These are phyloP conservation scores for Grammomys surdaster DNA, from an alignment of 2,113 vertebrate species.

Conservation along the genomic window DNA sequence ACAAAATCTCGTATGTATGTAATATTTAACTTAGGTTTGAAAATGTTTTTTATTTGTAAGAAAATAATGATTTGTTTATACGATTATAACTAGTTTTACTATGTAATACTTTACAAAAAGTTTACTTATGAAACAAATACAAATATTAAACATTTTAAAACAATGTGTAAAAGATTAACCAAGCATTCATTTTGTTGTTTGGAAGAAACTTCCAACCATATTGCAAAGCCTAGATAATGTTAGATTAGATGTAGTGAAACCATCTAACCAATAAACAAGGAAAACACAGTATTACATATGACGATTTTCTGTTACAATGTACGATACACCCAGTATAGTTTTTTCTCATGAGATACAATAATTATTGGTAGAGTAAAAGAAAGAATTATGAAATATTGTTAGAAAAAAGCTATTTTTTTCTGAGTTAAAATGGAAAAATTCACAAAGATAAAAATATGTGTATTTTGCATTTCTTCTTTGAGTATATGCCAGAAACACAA, in stretches of 20 bases:
- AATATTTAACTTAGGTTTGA: neutral
- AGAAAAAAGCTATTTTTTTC: neutral
- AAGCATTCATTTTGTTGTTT: neutral
- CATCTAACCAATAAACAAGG: neutral
- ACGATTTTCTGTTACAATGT: slow-evolving; percentile 22
- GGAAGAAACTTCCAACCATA: neutral
- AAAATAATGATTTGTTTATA: neutral
- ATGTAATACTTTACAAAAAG: neutral
- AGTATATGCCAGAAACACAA: neutral
- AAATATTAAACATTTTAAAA: neutral
- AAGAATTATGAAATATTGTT: neutral
- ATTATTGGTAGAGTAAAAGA: neutral
- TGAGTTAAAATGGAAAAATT: neutral
- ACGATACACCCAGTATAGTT: neutral
- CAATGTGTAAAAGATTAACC: neutral
- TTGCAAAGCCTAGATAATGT: neutral
- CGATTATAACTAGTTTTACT: neutral
- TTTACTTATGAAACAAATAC: neutral
- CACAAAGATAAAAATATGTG: neutral
- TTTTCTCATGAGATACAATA: neutral
- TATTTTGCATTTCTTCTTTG: neutral
- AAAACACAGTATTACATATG: neutral
- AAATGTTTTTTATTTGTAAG: neutral
- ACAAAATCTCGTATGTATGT: neutral
- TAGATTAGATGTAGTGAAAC: neutral